A percentile compares a stretch with the other conserved stretches of the same genome.
These are phyloP conservation scores for Mechanitis messenoides DNA, from an alignment of 2,888 invertebrate species.

Conservation along the genomic window DNA sequence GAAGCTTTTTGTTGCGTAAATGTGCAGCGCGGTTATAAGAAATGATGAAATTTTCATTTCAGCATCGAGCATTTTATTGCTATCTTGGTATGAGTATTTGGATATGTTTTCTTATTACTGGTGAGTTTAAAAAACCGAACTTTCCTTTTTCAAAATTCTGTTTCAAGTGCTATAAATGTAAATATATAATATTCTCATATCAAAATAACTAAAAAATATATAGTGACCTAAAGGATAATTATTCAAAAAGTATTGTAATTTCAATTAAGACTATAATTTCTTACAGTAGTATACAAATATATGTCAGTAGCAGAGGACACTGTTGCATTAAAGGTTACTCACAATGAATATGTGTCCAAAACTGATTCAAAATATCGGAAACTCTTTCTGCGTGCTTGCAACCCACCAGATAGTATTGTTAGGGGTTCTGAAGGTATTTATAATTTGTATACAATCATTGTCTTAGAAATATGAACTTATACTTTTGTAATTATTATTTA, in stretches of 20 bases:
- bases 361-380: constrained; percentile 79
- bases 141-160: no score
- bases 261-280: constrained; percentile 9
- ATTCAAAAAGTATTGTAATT: no score
- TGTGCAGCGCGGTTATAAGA: constrained; percentile 37
- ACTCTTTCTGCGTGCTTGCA: constrained; percentile 81
- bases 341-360: constrained; percentile 71
- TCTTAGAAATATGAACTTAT: no score
- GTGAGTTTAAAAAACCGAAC: constrained; percentile 51
- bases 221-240: no score
- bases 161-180: no score
- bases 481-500: no score
- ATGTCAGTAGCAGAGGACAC: constrained; percentile 78
- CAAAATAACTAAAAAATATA: no score
- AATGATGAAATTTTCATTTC: constrained; percentile 74
- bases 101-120: constrained; percentile 87
- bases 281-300: constrained; percentile 86
- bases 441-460: not conserved
- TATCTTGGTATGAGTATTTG: constrained; percentile 87
- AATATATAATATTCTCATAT: no score
- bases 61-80: constrained; percentile 88
- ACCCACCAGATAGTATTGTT: constrained; percentile 81
- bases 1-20: not conserved
- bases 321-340: constrained; percentile 56
- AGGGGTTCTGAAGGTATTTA: constrained; percentile 84